Evolutionary conservation across 2,888 invertebrate genomes (phyloP).

Genomic region (Palloptera scutellata): DNA sequence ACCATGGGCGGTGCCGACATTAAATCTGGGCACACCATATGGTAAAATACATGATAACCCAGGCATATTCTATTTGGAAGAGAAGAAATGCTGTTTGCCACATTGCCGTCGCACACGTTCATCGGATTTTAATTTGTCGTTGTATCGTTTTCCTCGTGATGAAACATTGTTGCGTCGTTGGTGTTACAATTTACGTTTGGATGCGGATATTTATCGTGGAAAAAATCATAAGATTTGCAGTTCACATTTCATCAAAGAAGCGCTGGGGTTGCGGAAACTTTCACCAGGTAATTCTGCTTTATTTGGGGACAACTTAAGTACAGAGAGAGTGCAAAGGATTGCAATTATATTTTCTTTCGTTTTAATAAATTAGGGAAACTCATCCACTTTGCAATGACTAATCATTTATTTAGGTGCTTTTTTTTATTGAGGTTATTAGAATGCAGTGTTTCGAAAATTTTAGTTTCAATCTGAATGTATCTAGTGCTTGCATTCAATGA

Average conservation of each 20-base stretch:
- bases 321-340: no score
- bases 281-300: constrained; percentile 47
- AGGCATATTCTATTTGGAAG: constrained; percentile 54
- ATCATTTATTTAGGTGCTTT: no score
- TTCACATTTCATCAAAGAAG: constrained; percentile 58
- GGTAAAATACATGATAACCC: constrained; percentile 59
- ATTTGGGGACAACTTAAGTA: no score
- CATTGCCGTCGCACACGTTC: constrained; percentile 57
- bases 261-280: constrained; percentile 53
- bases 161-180: constrained; percentile 54
- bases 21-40: constrained; percentile 56
- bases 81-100: constrained; percentile 56
- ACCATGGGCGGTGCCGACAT: constrained; percentile 58
- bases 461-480: no score
- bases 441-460: no score
- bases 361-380: no score
- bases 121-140: constrained; percentile 56
- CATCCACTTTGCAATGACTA: no score
- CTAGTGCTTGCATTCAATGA: no score
- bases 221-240: constrained; percentile 61
- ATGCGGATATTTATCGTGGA: constrained; percentile 54
- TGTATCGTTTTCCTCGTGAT: constrained; percentile 57
- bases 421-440: no score
- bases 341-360: no score
- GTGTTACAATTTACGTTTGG: constrained; percentile 57